Percentiles rank a stretch among this genome's conserved stretches.
Evolutionary conservation across 2,888 invertebrate genomes (phyloP).

Genomic region (Bombyx huttoni): DNA sequence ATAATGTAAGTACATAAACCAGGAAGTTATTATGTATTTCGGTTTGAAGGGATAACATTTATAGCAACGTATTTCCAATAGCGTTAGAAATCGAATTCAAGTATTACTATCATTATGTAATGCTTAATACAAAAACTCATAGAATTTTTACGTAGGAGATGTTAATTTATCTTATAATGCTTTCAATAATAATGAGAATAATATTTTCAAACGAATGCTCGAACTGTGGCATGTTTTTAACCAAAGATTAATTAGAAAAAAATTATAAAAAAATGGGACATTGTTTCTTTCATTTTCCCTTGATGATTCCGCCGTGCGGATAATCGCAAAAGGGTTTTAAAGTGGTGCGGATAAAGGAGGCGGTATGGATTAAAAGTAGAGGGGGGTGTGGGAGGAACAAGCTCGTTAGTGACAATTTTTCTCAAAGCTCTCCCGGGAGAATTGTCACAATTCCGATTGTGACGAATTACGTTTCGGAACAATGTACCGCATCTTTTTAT

Average conservation of each 20-base stretch:
- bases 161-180: no score
- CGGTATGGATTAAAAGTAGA: slow-evolving; percentile 52
- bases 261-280: slow-evolving; percentile 41
- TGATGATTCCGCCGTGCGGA: slow-evolving; percentile 53
- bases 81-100: no score
- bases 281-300: slow-evolving; percentile 44
- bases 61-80: no score
- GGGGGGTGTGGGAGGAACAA: slow-evolving; percentile 25
- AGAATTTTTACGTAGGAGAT: no score
- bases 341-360: slow-evolving; percentile 53
- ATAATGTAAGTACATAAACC: no score
- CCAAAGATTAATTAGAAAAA: slow-evolving; percentile 20
- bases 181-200: background rate
- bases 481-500: slow-evolving; percentile 36
- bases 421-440: slow-evolving; percentile 62
- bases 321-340: slow-evolving; percentile 68
- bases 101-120: no score
- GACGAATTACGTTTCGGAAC: slow-evolving; percentile 58
- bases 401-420: slow-evolving; percentile 71
- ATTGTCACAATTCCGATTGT: slow-evolving; percentile 68
- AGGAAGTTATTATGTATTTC: no score
- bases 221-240: background rate
- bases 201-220: background rate
- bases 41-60: no score
- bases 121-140: no score